phyloP scores from a whole-genome alignment of 2,888 invertebrate genomes.

The Nemotelus nigrinus region DNA sequence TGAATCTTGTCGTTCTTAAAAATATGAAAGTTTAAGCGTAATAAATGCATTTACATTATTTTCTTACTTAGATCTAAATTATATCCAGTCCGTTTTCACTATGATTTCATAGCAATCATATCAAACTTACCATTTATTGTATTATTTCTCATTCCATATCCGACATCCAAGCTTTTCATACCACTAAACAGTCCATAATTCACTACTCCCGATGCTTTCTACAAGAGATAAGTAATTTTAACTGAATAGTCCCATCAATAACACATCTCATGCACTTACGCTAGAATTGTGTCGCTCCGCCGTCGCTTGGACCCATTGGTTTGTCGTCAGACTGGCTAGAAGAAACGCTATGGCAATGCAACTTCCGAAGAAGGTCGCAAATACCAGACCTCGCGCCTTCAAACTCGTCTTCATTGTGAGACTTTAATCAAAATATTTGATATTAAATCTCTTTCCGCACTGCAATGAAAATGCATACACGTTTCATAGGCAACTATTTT shows the following conservation, averaged over 20 bases:
- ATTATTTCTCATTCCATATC: constrained; percentile 81
- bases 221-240: constrained; percentile 13
- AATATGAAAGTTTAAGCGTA: too few species aligned
- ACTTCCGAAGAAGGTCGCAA: constrained; percentile 79
- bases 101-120: neutral
- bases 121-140: constrained; percentile 77
- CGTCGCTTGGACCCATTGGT: constrained; percentile 79
- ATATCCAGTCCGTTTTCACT: neutral
- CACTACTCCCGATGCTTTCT: constrained; percentile 72
- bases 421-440: too few species aligned
- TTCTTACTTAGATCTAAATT: neutral
- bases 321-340: constrained; percentile 79
- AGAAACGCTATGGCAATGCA: constrained; percentile 77
- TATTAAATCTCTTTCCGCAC: too few species aligned
- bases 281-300: constrained; percentile 69
- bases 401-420: constrained; percentile 67
- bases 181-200: constrained; percentile 90
- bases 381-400: constrained; percentile 76
- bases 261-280: constrained; percentile 51
- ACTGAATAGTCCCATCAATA: neutral
- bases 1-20: too few species aligned
- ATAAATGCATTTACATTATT: too few species aligned
- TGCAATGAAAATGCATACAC: too few species aligned
- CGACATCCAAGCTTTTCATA: constrained; percentile 81
- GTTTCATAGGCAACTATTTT: too few species aligned